These are phyloP conservation scores for Plodia interpunctella DNA, from an alignment of 1,140 invertebrate genomes.

Conservation along the genomic window DNA sequence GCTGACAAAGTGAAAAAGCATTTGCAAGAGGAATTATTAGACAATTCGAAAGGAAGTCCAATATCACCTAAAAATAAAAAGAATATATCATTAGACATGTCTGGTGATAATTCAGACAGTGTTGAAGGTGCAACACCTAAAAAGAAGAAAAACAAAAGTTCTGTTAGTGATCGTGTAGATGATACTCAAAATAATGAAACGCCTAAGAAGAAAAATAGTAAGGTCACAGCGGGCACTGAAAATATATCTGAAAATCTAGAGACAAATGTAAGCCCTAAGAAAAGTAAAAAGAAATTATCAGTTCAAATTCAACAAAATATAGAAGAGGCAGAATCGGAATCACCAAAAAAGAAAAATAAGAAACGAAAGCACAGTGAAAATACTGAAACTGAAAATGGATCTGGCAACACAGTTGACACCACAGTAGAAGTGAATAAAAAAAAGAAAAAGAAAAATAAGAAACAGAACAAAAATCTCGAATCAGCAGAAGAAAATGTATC, in stretches of 20 bases:
- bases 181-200: slow-evolving; percentile 12
- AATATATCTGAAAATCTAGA: slow-evolving; percentile 5
- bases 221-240: not conserved
- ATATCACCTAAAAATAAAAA: slow-evolving; percentile 39
- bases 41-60: slow-evolving; percentile 13
- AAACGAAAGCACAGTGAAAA: slow-evolving; percentile 15
- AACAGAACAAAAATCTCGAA: slow-evolving; percentile 17
- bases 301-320: slow-evolving; percentile 4
- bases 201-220: slow-evolving; percentile 10
- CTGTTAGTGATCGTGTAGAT: not conserved
- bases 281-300: slow-evolving; percentile 32
- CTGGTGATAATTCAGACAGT: not conserved
- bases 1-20: slow-evolving; percentile 68
- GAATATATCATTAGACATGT: not conserved
- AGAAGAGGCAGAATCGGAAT: slow-evolving; percentile 10
- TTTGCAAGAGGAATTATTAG: slow-evolving; percentile 49
- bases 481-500: slow-evolving; percentile 1
- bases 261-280: slow-evolving; percentile 23
- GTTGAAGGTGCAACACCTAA: not conserved
- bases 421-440: slow-evolving; percentile 19
- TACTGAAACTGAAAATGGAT: slow-evolving; percentile 14
- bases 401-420: slow-evolving; percentile 14
- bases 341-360: slow-evolving; percentile 16
- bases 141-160: slow-evolving; percentile 7
- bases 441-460: slow-evolving; percentile 14